These are phyloP conservation scores for Phlogophora meticulosa DNA, from an alignment of 2,888 invertebrate genomes.

Conservation along the genomic window DNA sequence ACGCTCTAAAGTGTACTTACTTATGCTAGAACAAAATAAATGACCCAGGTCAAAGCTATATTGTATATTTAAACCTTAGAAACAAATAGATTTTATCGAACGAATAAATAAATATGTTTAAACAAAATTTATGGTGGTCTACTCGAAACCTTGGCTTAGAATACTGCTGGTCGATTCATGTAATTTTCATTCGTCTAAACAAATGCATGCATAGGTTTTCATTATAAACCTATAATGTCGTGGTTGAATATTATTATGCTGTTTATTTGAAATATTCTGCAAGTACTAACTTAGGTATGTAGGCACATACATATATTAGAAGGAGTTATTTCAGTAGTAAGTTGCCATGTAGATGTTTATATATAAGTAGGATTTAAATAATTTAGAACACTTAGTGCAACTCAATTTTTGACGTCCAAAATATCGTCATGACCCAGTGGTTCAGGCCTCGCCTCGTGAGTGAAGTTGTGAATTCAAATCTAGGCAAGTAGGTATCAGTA, in stretches of 20 bases:
- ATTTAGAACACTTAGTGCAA: too few species aligned
- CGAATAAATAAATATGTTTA: slow-evolving; percentile 23
- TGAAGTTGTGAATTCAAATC: too few species aligned
- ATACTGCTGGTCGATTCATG: slow-evolving; percentile 28
- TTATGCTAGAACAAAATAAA: neutral
- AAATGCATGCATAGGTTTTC: slow-evolving; percentile 26
- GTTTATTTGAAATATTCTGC: slow-evolving; percentile 22
- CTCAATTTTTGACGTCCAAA: too few species aligned
- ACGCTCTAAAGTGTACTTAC: too few species aligned
- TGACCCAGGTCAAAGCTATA: neutral
- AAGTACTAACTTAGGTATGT: neutral
- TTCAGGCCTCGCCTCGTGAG: too few species aligned
- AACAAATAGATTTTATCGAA: slow-evolving; percentile 12
- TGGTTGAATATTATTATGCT: slow-evolving; percentile 16
- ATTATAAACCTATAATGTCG: slow-evolving; percentile 29
- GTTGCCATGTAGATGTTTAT: too few species aligned
- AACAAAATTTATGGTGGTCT: slow-evolving; percentile 25
- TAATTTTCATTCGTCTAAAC: slow-evolving; percentile 42
- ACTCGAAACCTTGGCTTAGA: slow-evolving; percentile 35
- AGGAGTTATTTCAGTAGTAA: too few species aligned
- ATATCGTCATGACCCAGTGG: too few species aligned
- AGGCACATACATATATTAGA: neutral
- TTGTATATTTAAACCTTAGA: neutral
- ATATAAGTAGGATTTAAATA: too few species aligned
- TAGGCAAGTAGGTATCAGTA: too few species aligned